Evolutionary conservation across 2,888 invertebrate species (phyloP), one percentile per base, ranked within the genome.

Genomic region (Drosophila borborema): DNA sequence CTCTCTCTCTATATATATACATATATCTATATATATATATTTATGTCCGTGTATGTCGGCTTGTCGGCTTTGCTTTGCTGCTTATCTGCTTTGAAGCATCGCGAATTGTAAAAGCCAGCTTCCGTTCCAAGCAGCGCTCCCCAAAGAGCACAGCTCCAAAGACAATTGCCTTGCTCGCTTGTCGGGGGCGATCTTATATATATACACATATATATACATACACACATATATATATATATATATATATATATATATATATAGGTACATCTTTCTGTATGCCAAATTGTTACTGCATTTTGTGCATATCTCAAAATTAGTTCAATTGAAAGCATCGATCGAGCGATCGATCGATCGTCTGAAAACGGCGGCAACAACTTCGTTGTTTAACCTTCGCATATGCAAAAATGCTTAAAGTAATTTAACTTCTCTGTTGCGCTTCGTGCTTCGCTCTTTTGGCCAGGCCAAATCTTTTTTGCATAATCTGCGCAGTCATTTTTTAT

Each of bases 301-400:
- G 63, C 79, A 86, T 86, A 85, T 72, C 83, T 85, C 77, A 82
- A 86, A 86, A 86, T 89, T 89, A 87, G 86, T 89, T 79, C 90
- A 87, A 64, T 78, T 69, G 72, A 59, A 40, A 64, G 55, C 58
- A 77, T 74, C 74, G 77, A 83, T 77, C 70, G 72, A 78, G 65
- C 72, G 80, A 77, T 83, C 65, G 75, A 77, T 81, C 65, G 75
- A 80, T 75, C 69, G 65, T 46, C 63, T 55, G 85, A 88, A 85
- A 89, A 89, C 81, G 86, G 69, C 82, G 82, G 79, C 77, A 87
- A 45, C 51, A n/a, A 51, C 54, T 34, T 43, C 14, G 10, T 31
- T 56, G 34, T 3, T 45, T 34, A 34, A 43, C 31, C 60, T 36
- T 38, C n/a, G 54, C 70, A 77, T 81, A 70, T 76, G 78, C 76